Base-by-base conservation (phyloP, 2,113 vertebrate species). In the Callopanchax toddi region DNA sequence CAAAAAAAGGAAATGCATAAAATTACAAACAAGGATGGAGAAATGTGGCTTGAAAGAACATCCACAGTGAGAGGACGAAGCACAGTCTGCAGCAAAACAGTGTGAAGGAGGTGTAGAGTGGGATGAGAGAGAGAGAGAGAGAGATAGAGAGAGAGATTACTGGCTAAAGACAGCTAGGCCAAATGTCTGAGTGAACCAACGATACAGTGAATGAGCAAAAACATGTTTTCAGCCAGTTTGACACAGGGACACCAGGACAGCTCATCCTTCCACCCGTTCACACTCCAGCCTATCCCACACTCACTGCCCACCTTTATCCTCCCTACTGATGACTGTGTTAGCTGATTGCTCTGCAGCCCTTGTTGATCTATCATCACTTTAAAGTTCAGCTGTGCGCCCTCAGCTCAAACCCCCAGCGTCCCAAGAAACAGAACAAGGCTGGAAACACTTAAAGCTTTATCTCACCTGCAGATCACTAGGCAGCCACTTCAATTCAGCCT, bases 71-170 rank as follows among this genome's bases (percentile, higher is more conserved):
- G 81, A 87, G 58, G 71, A 77, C 61, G 69, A 71, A 82, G 75
- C 78, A 75, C 86, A 85, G 84, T 79, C 72, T 67, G 79, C 67
- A 67, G 78, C 52, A 65, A 58, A 80, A 85, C 60, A 71, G 84
- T 85, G 84, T 81, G 88, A 89, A 79, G 86, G 86, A 85, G 86
- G 86, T 88, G 88, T 88, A 71, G 84, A 81, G 88, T 88, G 88
- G 84, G 88, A 88, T 79, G 86, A 85, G 71, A 82, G 73, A 29
- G 23, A 50, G 25, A 18, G 23, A 17, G 48, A 50, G 48, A 49
- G 42, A 18, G 42, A 44, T 5, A 43, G 40, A 18, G 18, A 44
- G 85, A 84, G 75, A 69, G 74, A 67, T 50, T 66, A 74, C 80
- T 76, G 73, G 80, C 72, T 79, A 52, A 81, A 80, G 76, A 77